Base-by-base conservation (phyloP, 2,888 invertebrate genomes). In the Pseudococcus longispinus region DNA sequence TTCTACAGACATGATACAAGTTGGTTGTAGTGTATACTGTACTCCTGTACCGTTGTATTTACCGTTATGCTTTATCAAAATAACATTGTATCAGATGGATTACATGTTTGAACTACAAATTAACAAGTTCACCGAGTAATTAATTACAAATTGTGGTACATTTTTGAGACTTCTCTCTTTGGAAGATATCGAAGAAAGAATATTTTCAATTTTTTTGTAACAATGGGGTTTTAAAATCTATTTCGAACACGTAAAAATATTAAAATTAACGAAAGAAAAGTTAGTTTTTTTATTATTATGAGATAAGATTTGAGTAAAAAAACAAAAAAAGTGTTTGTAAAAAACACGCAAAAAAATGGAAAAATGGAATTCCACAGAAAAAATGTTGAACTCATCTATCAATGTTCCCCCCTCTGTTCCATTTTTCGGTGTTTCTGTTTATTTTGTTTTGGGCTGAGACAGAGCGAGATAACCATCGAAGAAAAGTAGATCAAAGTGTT, bases 61-160 rank as follows among this genome's bases (percentile, higher is more conserved):
- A 85, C 85, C 85, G 85, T 85, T 85, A 85, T 23, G 42, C 77
- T 42, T 80, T 80, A 80, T 80, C 77, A 80, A 80, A 70, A 80
- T 20, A 80, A 80, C 32, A 80, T 37, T 80, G 26, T 80, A 42
- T 26, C 77, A 80, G 42, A 42, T 20, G 42, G 11, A 4, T 9
- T 80, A 80, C 77, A 80, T 80, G 77, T 80, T 80, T 42, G 77
- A 42, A 80, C 77, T 80, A 80, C 77, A 80, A 80, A 18, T 80
- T 80, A 42, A 80, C 77, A 80, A 80, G 77, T 80, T 80, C 77
- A 80, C 0, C 1, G 11, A 42, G 60, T 23, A 60, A 42, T 80
- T 37, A 26, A 20, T 80, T 80, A 42, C 77, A 80, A 37, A 80
- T 9, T 11, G 5, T 20, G 11, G n/a, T 80, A 42, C 77, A 80